These are phyloP conservation scores for Puntigrus tetrazona DNA, from an alignment of 2,113 vertebrate species.

Conservation along the genomic window DNA sequence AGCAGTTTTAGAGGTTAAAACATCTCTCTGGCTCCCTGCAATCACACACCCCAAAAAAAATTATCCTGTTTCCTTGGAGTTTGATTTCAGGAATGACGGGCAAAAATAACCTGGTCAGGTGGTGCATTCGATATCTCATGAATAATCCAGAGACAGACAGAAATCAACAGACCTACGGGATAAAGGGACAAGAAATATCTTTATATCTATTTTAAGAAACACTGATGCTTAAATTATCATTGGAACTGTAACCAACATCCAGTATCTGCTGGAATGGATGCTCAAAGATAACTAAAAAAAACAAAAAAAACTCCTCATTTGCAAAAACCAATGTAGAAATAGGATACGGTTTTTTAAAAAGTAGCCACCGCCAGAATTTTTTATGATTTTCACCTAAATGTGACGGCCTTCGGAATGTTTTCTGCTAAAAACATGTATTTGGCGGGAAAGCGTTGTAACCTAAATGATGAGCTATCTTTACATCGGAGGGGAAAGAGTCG, in stretches of 20 bases:
- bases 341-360: too few relatives aligned
- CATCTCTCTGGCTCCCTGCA: background rate
- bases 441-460: too few relatives aligned
- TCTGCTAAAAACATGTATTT: too few relatives aligned
- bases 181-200: conserved; percentile 2
- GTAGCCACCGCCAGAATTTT: too few relatives aligned
- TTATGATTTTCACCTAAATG: too few relatives aligned
- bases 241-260: background rate
- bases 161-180: background rate
- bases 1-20: conserved; percentile 29
- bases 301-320: background rate
- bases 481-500: too few relatives aligned
- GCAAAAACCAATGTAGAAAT: background rate
- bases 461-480: too few relatives aligned
- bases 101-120: conserved; percentile 43
- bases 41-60: conserved; percentile 27
- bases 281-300: background rate
- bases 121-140: conserved; percentile 34
- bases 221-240: background rate
- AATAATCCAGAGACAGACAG: conserved; percentile 36
- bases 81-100: conserved; percentile 17
- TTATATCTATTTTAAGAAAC: conserved; percentile 22
- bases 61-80: conserved; percentile 18
- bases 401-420: too few relatives aligned
- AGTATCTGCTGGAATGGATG: background rate